phyloP scores from a whole-genome alignment of 2,113 vertebrate genomes.

The Python bivittatus region DNA sequence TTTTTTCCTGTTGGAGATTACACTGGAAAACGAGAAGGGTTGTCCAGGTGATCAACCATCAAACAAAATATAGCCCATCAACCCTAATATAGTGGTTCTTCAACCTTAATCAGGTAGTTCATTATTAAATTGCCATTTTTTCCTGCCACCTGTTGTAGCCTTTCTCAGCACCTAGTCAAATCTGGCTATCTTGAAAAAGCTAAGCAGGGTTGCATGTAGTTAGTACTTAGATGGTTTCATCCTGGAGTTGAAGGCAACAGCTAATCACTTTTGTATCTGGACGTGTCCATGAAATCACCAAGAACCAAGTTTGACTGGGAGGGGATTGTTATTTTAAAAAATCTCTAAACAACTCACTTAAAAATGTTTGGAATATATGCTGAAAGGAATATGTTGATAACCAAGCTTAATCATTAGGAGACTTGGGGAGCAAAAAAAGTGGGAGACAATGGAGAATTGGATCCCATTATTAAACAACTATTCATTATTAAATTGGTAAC shows the following conservation, averaged over 20 bases:
- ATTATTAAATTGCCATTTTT: too few species aligned
- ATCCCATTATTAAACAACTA: not conserved
- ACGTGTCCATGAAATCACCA: not conserved
- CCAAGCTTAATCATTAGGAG: not conserved
- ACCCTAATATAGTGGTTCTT: too few species aligned
- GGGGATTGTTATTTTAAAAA: not conserved
- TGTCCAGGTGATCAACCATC: too few species aligned
- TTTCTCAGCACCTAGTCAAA: not conserved
- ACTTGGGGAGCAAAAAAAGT: not conserved
- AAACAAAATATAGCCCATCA: too few species aligned
- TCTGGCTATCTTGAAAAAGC: not conserved
- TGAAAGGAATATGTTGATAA: not conserved
- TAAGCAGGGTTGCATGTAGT: not conserved
- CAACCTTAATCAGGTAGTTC: too few species aligned
- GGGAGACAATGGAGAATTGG: not conserved
- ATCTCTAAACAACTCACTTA: not conserved
- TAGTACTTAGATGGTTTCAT: not conserved
- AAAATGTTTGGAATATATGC: not conserved
- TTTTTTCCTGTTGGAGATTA: too few species aligned
- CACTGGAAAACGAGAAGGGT: too few species aligned
- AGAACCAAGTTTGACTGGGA: not conserved
- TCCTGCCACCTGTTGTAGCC: too few species aligned
- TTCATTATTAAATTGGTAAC: not conserved
- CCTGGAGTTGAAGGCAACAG: not conserved
- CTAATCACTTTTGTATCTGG: not conserved